phyloP scores from a whole-genome alignment of 2,797 vertebrate genomes.

The Pangasius mekongensis region DNA sequence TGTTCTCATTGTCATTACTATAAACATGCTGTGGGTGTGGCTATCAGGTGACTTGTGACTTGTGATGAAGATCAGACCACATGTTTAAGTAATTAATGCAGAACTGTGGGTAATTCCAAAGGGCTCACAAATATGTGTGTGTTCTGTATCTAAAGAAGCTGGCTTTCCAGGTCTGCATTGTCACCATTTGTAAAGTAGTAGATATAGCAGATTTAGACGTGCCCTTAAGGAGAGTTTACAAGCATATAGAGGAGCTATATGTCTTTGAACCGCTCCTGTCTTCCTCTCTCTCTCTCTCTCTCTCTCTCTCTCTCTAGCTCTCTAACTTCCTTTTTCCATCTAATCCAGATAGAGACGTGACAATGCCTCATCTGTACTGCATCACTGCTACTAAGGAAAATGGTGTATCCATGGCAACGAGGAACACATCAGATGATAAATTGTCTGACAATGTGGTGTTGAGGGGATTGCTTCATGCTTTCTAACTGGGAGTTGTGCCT shows the following conservation, averaged over 20 bases:
- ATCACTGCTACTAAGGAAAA: constrained; percentile 52
- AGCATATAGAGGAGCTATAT: constrained; percentile 28
- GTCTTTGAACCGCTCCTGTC: constrained; percentile 41
- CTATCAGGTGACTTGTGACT: not conserved
- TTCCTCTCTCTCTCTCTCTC: not conserved
- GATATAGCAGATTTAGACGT: constrained; percentile 40
- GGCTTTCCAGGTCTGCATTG: not conserved
- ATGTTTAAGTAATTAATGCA: not conserved
- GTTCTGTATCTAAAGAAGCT: not conserved
- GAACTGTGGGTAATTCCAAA: not conserved
- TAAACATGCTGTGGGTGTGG: not conserved
- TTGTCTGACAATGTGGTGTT: constrained; percentile 52
- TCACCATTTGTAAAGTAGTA: constrained; percentile 20
- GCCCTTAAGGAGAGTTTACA: constrained; percentile 45
- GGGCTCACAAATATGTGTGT: not conserved
- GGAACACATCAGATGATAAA: constrained; percentile 63
- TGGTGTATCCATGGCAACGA: constrained; percentile 65
- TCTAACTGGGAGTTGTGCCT: constrained; percentile 36
- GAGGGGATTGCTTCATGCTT: constrained; percentile 43
- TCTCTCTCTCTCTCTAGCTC: not conserved
- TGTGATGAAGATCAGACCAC: not conserved
- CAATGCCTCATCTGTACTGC: constrained; percentile 57
- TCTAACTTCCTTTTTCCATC: constrained; percentile 18
- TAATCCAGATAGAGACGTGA: constrained; percentile 55
- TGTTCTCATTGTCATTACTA: not conserved